Base-by-base conservation (phyloP, 1,140 invertebrate genomes). In the Goniozus legneri region DNA sequence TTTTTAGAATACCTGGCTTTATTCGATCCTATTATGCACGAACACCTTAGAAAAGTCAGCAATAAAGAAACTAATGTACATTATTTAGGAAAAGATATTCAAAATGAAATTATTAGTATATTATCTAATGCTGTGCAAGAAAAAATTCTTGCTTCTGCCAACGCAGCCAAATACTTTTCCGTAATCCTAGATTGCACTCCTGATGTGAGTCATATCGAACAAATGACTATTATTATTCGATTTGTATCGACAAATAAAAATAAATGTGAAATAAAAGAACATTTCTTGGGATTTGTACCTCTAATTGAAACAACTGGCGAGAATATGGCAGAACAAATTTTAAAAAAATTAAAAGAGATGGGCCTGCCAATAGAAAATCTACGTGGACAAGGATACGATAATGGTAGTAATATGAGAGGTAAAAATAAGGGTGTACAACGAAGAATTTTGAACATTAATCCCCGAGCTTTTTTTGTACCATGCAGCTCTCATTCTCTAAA, bases 341-440 rank as follows among this genome's bases (percentile, higher is more conserved):
- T 64, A n/a, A 33, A 56, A 21, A 27, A 44, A 18, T 32, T 50
- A 18, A 31, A 47, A 39, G 24, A 47, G 38, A 8, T 31, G 18
- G 19, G 21, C 13, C 19, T 56, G 32, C 20, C 48, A 19, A 52
- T 64, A 27, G 14, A 62, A 8, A 52, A 68, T 49, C 48, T 59
- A 20, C 31, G 65, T 27, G 60, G 61, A 4, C 65, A 71, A 48
- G 53, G 56, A 3, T 69, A 69, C 46, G 67, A 69, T 40, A 69
- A 66, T 49, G 64, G 61, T 1, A n/a, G 56, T 4, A 71, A 69
- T 44, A 71, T 68, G 58, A 52, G 44, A 18, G 65, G 62, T 38
- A 41, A 50, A 30, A 24, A 57, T 31, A 50, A 31, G 18, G 57
- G 57, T 6, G 50, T 54, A 3, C 54, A 62, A 49, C 45, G 46